Evolutionary conservation across 2,888 invertebrate species (phyloP).

Genomic region (Pammene aurita): DNA sequence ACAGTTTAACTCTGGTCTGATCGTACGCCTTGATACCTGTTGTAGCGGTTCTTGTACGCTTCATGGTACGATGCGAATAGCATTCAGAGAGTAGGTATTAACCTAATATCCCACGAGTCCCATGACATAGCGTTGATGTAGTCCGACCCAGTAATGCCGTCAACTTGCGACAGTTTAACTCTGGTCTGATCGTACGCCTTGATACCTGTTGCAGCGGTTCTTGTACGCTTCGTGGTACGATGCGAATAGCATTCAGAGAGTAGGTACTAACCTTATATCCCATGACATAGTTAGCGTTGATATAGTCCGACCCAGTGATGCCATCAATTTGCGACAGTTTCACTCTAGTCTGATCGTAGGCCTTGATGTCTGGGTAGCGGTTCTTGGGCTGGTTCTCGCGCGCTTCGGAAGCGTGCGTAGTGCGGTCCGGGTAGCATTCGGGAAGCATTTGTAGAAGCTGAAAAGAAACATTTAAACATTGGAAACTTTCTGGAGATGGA

Average conservation of each 20-base stretch:
- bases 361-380: slow-evolving; percentile 96
- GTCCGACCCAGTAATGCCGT: too few species aligned
- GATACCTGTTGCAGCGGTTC: slow-evolving; percentile 86
- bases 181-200: too few species aligned
- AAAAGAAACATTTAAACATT: not conserved
- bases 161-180: too few species aligned
- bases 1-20: too few species aligned
- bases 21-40: too few species aligned
- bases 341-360: slow-evolving; percentile 96
- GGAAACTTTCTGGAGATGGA: not conserved
- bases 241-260: not conserved
- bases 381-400: slow-evolving; percentile 94
- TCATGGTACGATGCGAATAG: too few species aligned
- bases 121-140: too few species aligned
- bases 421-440: slow-evolving; percentile 93
- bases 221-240: slow-evolving; percentile 87
- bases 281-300: slow-evolving; percentile 95
- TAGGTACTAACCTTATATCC: slow-evolving; percentile 87
- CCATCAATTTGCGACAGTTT: slow-evolving; percentile 90
- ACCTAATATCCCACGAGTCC: too few species aligned
- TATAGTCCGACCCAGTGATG: slow-evolving; percentile 93
- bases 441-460: slow-evolving; percentile 87
- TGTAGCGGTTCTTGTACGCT: too few species aligned
- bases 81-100: too few species aligned
- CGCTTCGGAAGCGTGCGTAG: slow-evolving; percentile 92